Percentiles rank a stretch among this genome's conserved stretches.
phyloP scores from a whole-genome alignment of 1,140 invertebrate species.

The Calosoma granatense region DNA sequence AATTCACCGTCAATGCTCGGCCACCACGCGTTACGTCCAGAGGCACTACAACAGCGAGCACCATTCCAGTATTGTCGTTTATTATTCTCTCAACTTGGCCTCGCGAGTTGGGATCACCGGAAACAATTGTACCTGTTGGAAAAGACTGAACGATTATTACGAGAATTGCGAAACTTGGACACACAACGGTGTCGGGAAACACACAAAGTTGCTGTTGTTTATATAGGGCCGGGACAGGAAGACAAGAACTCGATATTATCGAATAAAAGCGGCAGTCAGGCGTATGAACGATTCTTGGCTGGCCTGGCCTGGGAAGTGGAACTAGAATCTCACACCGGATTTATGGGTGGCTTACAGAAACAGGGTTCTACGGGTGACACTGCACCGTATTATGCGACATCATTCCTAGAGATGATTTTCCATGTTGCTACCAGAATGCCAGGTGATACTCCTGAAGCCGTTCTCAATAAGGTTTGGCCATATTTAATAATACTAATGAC shows the following conservation, averaged over 20 bases:
- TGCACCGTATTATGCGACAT: conserved; percentile 94
- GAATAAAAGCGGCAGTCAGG: conserved; percentile 74
- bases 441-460: conserved; percentile 70
- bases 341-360: conserved; percentile 86
- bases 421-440: conserved; percentile 99
- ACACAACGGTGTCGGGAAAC: conserved; percentile 88
- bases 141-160: conserved; percentile 80
- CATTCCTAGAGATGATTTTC: conserved; percentile 78
- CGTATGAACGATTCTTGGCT: conserved; percentile 90
- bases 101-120: conserved; percentile 82
- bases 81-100: conserved; percentile 81
- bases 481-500: neutral
- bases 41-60: conserved; percentile 23
- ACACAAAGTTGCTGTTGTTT: conserved; percentile 95
- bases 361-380: conserved; percentile 85
- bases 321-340: conserved; percentile 89
- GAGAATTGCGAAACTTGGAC: conserved; percentile 89
- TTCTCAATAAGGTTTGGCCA: conserved; percentile 71
- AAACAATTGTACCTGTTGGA: conserved; percentile 75
- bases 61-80: conserved; percentile 78
- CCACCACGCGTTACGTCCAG: conserved; percentile 23
- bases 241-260: conserved; percentile 87
- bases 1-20: conserved; percentile 25
- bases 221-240: conserved; percentile 93
- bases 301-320: conserved; percentile 95